Percentiles rank a stretch among this genome's conserved stretches.
phyloP scores from a whole-genome alignment of 2,888 invertebrate genomes.

The Drosophila quasianomalipes region DNA sequence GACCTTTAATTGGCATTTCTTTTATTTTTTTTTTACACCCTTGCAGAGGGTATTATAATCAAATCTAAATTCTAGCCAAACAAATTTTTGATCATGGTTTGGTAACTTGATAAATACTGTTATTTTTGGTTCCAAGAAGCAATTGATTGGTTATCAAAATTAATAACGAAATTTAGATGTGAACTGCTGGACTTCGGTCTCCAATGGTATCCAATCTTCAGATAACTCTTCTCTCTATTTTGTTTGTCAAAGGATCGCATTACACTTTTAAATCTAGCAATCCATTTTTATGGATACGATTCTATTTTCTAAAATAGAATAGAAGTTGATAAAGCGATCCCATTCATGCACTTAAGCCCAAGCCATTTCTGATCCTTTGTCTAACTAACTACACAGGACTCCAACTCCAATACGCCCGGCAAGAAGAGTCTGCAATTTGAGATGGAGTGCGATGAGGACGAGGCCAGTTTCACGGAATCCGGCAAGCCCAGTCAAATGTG shows the following conservation, averaged over 20 bases:
- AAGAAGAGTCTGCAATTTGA: slow-evolving; percentile 93
- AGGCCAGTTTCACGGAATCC: slow-evolving; percentile 85
- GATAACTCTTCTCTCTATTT: neutral
- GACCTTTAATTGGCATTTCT: neutral
- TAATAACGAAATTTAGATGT: neutral
- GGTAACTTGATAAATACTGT: neutral
- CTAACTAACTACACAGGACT: slow-evolving; percentile 67
- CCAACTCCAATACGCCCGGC: slow-evolving; percentile 82
- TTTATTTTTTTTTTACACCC: neutral
- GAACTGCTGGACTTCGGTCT: neutral
- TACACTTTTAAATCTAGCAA: neutral
- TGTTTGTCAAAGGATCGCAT: neutral
- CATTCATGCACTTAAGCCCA: neutral
- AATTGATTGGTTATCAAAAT: neutral
- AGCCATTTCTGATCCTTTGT: neutral
- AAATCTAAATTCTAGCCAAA: neutral
- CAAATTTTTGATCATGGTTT: neutral
- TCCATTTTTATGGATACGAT: neutral
- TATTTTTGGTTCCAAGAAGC: neutral
- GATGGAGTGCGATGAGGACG: slow-evolving; percentile 93
- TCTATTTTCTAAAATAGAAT: slow-evolving; percentile 1
- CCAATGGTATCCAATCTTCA: neutral
- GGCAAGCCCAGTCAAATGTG: slow-evolving; percentile 87
- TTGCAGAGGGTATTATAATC: neutral
- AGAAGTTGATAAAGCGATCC: neutral